Evolutionary conservation across 1,140 invertebrate genomes (phyloP), one percentile per base, ranked within the genome.

Genomic region (Eulimnadia texana): DNA sequence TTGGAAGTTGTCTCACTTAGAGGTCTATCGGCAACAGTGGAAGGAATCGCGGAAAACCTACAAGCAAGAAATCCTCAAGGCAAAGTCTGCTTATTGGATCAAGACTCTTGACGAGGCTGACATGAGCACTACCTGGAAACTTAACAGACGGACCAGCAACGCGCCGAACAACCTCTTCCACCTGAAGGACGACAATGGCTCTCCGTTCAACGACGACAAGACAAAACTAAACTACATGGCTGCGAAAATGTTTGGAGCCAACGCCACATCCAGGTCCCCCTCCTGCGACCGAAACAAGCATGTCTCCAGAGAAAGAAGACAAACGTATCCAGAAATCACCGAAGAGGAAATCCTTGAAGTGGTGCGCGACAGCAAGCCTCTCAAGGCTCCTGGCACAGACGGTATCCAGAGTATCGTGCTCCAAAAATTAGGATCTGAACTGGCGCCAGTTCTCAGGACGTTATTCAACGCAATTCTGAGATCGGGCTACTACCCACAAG

Each of bases 301-400:
- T 19, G 9, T 22, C 3, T 25, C 11, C 55, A 20, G 16, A 3
- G 3, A 2, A 28, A 3, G 27, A 19, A 22, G 24, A 20, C 6
- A 19, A 29, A 10, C 10, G 16, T 20, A 6, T 24, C n/a, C 2
- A 29, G 24, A 25, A n/a, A 3, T 57, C 2, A 57, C 55, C 55
- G 2, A n/a, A 25, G 55, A 57, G 25, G 55, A 57, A 28, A 57
- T 57, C 29, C n/a, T n/a, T 1, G 55, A 57, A 11, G 29, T 28
- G 9, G 19, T 57, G 10, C 16, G 16, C 10, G 24, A 56, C 3
- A 3, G 19, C n/a, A 24, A 57, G 29, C 55, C 55, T 24, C 25
- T n/a, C n/a, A 57, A 57, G 29, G 28, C 55, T 22, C 24, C 55
- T 22, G 55, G 55, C 20, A 29, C 27, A n/a, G 55, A 57, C n/a